Conservation (phyloP, 2,888 invertebrate genomes). For the Barypeithes pellucidus region DNA sequence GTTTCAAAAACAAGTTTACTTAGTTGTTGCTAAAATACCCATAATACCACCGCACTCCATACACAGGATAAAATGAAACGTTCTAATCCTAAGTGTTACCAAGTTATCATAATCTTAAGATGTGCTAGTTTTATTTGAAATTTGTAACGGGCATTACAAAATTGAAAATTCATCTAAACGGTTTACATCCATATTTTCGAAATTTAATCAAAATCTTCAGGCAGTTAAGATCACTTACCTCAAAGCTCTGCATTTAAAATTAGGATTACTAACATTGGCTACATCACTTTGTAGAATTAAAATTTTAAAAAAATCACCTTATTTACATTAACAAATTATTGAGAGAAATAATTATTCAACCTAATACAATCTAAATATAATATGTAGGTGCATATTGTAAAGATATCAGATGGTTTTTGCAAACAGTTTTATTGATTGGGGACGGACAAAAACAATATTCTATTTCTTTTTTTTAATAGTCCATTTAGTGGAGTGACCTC, state of each 20-base stretch:
- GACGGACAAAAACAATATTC: too few relatives aligned
- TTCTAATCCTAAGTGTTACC: slow-evolving; percentile 34
- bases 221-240: slow-evolving; percentile 24
- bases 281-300: slow-evolving; percentile 15
- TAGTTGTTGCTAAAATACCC: slow-evolving; percentile 27
- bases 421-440: too few relatives aligned
- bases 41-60: slow-evolving; percentile 26
- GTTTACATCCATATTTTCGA: slow-evolving; percentile 30
- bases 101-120: slow-evolving; percentile 34
- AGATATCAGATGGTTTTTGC: neutral
- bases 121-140: slow-evolving; percentile 49
- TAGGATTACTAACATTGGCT: slow-evolving; percentile 18
- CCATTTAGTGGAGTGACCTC: too few relatives aligned
- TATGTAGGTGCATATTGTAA: neutral
- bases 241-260: slow-evolving; percentile 19
- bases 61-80: slow-evolving; percentile 17
- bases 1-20: slow-evolving; percentile 23
- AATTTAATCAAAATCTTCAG: slow-evolving; percentile 6
- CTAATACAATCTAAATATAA: slow-evolving; percentile 5
- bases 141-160: slow-evolving; percentile 40
- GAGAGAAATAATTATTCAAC: neutral
- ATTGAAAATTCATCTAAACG: slow-evolving; percentile 24
- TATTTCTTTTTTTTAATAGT: too few relatives aligned
- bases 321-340: slow-evolving; percentile 12
- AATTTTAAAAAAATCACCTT: neutral